A percentile compares a stretch with the other conserved stretches of the same genome.
Evolutionary conservation across 2,113 vertebrate species (phyloP).

Genomic region (Paralichthys olivaceus): DNA sequence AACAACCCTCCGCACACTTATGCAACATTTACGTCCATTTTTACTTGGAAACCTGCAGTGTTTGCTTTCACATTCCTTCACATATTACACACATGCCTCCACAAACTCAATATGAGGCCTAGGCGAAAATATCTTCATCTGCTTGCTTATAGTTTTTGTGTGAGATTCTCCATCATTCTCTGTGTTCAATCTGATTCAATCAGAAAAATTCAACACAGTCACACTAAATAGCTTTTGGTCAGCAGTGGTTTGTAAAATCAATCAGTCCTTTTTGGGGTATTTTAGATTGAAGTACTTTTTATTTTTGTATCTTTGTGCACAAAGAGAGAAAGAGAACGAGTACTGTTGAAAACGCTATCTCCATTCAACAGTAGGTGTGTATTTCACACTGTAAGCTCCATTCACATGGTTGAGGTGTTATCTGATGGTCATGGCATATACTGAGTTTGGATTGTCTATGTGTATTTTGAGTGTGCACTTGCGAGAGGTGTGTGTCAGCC

Average conservation of each 20-base stretch:
- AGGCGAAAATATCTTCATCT: no score
- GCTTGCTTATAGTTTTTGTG: no score
- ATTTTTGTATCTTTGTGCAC: constrained; percentile 21
- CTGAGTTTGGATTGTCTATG: neutral
- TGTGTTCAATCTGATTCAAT: no score
- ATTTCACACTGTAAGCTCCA: constrained; percentile 42
- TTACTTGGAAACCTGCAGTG: no score
- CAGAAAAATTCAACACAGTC: constrained; percentile 23
- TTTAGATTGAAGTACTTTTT: constrained; percentile 43
- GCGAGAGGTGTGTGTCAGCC: constrained; percentile 1
- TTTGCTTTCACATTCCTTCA: no score
- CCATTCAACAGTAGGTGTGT: constrained; percentile 36
- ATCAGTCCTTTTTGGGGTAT: constrained; percentile 60
- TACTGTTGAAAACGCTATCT: constrained; percentile 25
- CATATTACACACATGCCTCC: no score
- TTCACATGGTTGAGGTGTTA: constrained; percentile 41
- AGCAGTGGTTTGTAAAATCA: constrained; percentile 48
- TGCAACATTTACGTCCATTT: no score
- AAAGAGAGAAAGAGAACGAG: neutral
- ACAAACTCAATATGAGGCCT: no score
- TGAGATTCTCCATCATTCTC: no score
- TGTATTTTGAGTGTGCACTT: neutral
- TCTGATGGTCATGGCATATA: constrained; percentile 41
- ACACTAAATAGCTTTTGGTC: no score
- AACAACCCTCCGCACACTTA: no score